phyloP scores from a whole-genome alignment of 2,797 vertebrate genomes.

The Dermochelys coriacea region DNA sequence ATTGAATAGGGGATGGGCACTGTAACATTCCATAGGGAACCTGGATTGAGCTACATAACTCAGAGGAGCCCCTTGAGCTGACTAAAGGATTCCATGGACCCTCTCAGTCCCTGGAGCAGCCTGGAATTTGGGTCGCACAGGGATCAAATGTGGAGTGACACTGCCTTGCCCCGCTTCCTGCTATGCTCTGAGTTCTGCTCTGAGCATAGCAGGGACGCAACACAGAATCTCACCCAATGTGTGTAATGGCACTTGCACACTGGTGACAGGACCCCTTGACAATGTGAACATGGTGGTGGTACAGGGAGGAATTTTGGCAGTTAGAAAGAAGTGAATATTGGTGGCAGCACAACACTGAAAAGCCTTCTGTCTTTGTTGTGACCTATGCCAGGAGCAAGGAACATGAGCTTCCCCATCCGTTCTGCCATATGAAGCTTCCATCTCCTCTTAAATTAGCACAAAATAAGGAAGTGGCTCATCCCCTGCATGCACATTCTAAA shows the following conservation, averaged over 20 bases:
- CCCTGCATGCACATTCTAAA: not conserved
- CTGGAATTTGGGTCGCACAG: not conserved
- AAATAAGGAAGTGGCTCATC: not conserved
- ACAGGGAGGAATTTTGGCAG: not conserved
- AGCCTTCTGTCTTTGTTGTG: not conserved
- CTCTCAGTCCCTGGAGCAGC: not conserved
- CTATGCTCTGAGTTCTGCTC: not conserved
- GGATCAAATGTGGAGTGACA: not conserved
- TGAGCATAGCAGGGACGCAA: not conserved
- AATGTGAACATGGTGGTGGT: not conserved
- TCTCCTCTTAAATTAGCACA: not conserved
- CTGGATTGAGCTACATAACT: not conserved
- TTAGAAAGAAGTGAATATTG: not conserved
- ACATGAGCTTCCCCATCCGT: accelerated
- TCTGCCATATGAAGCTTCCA: not conserved
- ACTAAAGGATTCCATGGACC: not conserved
- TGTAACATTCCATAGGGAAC: not conserved
- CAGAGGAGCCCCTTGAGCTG: not conserved
- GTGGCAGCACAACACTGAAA: not conserved
- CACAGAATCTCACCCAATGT: constrained; percentile 2
- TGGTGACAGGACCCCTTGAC: not conserved
- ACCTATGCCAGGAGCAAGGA: not conserved
- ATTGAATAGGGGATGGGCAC: not conserved
- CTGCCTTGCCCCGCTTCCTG: not conserved
- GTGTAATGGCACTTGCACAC: not conserved